These are phyloP conservation scores for Apamea crenata DNA, from an alignment of 2,888 invertebrate genomes.

Conservation along the genomic window DNA sequence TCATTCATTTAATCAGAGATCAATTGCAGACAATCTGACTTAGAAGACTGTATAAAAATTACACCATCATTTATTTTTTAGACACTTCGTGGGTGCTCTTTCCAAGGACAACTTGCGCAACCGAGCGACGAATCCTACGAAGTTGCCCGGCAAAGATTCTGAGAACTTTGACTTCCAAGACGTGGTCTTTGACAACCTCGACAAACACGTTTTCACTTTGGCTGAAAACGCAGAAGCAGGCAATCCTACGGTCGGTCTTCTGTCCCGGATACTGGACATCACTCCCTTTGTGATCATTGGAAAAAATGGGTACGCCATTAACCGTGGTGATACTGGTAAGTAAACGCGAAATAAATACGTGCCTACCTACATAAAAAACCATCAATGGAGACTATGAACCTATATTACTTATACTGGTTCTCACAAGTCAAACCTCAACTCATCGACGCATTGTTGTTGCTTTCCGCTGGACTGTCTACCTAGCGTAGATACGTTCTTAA, in stretches of 20 bases:
- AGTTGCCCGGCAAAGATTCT: slow-evolving; percentile 70
- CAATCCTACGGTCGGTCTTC: slow-evolving; percentile 91
- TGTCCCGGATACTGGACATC: slow-evolving; percentile 93
- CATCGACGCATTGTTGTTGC: neutral
- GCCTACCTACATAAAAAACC: too few species aligned
- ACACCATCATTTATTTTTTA: slow-evolving; percentile 22
- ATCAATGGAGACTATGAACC: neutral
- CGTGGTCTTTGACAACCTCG: slow-evolving; percentile 86
- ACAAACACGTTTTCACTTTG: slow-evolving; percentile 92
- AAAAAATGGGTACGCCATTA: slow-evolving; percentile 30
- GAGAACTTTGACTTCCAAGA: slow-evolving; percentile 71
- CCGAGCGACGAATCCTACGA: slow-evolving; percentile 75
- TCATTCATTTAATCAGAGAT: neutral
- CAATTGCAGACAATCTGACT: neutral
- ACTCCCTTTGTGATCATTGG: slow-evolving; percentile 93
- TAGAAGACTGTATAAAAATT: neutral
- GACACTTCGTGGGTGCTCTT: slow-evolving; percentile 67
- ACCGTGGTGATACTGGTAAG: neutral
- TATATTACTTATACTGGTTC: neutral
- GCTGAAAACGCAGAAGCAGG: slow-evolving; percentile 71
- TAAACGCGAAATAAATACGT: neutral
- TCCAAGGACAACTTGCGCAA: slow-evolving; percentile 88
- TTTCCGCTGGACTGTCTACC: slow-evolving; percentile 12
- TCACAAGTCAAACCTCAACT: neutral
- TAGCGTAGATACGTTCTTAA: slow-evolving; percentile 29